Evolutionary conservation across 1,140 invertebrate genomes (phyloP).

Genomic region (Xylocopa sonorina): DNA sequence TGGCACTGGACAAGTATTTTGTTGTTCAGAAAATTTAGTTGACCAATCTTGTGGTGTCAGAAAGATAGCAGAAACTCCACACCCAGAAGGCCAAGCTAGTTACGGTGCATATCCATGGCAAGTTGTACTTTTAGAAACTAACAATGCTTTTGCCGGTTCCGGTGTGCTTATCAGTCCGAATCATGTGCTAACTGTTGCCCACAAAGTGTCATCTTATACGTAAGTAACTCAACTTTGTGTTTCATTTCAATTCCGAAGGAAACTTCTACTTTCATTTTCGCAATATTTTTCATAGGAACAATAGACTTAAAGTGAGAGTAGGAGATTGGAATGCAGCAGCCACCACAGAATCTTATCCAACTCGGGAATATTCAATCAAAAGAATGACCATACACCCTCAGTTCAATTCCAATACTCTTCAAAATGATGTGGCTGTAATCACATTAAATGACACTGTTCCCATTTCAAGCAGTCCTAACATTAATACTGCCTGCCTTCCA

Average conservation of each 20-base stretch:
- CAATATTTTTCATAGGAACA: constrained; percentile 62
- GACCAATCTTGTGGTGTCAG: constrained; percentile 74
- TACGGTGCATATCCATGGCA: constrained; percentile 84
- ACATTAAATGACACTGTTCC: constrained; percentile 84
- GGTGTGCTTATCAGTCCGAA: constrained; percentile 85
- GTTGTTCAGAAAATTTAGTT: constrained; percentile 73
- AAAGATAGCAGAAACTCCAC: constrained; percentile 73
- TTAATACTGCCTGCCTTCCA: constrained; percentile 88
- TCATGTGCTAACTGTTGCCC: constrained; percentile 87
- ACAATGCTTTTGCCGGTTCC: constrained; percentile 85
- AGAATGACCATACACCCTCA: constrained; percentile 85
- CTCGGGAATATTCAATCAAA: constrained; percentile 83
- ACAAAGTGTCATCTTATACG: constrained; percentile 84
- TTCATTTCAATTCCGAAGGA: neutral
- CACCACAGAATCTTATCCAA: constrained; percentile 84
- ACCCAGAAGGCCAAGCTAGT: constrained; percentile 80
- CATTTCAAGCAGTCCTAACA: constrained; percentile 84
- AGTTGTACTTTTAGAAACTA: constrained; percentile 79
- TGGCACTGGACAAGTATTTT: constrained; percentile 78
- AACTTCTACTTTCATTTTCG: too few species aligned
- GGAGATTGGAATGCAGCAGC: constrained; percentile 87
- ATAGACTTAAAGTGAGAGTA: constrained; percentile 84
- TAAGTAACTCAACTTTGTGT: constrained; percentile 76
- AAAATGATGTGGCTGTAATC: constrained; percentile 88
- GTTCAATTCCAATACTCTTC: constrained; percentile 85